Evolutionary conservation across 1,140 invertebrate genomes (phyloP), one percentile per base, ranked within the genome.

Genomic region (Drosophila pruinosa): DNA sequence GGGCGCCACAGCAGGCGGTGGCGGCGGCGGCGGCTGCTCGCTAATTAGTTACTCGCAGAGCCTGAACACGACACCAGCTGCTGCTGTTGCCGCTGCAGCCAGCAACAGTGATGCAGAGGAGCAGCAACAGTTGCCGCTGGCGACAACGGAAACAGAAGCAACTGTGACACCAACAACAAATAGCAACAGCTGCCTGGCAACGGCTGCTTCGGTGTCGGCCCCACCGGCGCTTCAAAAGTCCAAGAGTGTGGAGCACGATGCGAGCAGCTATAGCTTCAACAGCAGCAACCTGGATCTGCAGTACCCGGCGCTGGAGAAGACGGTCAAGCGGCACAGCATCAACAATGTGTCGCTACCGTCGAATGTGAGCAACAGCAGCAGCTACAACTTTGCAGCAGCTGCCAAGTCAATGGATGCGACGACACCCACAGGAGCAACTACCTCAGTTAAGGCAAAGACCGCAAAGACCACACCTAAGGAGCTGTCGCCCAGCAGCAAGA

Each of bases 241-340:
- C 0, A 91, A 91, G 41, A 91, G 90, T 59, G 86, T 91, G 26
- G 90, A 91, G 26, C 78, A 83, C 39, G 90, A 91, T 22, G 80
- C 79, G 28, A 75, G 67, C 52, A 74, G 65, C 52, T 91, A 90
- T 26, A 88, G 67, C 17, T 88, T 76, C 45, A 91, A 85, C 28
- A 89, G 79, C 59, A 91, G 72, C 64, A 90, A 90, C 36, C 56
- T 90, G 39, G 89, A 90, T 50, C 78, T 91, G 28, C 90, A 91
- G 31, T 91, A 91, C 73, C 91, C 91, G 8, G 90, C 90, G 21
- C 57, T 91, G 39, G 90, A 90, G 61, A 91, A 90, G 75, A 91
- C 90, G 0, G 85, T 91, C 0, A 91, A 91, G 72, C 73, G 90
- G 19, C 90, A 91, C 22, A 91, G 89, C 28, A 61, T 80, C n/a